These are phyloP conservation scores for Scrobipalpa atriplicella DNA, from an alignment of 2,888 invertebrate species.

Conservation along the genomic window DNA sequence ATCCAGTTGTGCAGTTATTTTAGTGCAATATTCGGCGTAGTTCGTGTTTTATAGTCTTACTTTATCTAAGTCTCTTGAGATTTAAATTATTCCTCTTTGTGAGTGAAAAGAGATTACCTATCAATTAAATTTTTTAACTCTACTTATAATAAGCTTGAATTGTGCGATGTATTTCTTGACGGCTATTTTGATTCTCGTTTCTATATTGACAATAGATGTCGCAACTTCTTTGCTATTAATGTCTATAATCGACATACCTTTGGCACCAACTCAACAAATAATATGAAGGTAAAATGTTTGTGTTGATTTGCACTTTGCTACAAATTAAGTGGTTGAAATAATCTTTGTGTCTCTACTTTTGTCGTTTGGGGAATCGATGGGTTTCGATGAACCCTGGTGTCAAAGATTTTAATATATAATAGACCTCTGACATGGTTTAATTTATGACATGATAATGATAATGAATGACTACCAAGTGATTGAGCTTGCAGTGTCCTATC, in stretches of 20 bases:
- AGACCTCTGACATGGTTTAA: no score
- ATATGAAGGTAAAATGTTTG: background rate
- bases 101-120: background rate
- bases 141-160: background rate
- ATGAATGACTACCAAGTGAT: no score
- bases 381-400: no score
- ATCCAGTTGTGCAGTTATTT: background rate
- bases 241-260: slow-evolving; percentile 26
- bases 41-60: background rate
- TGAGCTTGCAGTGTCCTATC: no score
- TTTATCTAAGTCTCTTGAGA: background rate
- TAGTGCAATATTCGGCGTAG: background rate
- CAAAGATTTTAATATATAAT: no score
- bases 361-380: no score
- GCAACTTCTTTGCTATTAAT: slow-evolving; percentile 35
- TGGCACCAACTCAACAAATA: slow-evolving; percentile 18
- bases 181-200: slow-evolving; percentile 40
- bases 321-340: background rate
- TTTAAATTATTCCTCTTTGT: background rate
- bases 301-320: background rate
- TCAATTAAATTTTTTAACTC: background rate
- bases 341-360: no score
- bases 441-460: no score
- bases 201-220: slow-evolving; percentile 41
- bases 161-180: slow-evolving; percentile 35